Evolutionary conservation across 2,888 invertebrate species (phyloP), one percentile per base, ranked within the genome.

Genomic region (Rhagophthalmus giganteus): DNA sequence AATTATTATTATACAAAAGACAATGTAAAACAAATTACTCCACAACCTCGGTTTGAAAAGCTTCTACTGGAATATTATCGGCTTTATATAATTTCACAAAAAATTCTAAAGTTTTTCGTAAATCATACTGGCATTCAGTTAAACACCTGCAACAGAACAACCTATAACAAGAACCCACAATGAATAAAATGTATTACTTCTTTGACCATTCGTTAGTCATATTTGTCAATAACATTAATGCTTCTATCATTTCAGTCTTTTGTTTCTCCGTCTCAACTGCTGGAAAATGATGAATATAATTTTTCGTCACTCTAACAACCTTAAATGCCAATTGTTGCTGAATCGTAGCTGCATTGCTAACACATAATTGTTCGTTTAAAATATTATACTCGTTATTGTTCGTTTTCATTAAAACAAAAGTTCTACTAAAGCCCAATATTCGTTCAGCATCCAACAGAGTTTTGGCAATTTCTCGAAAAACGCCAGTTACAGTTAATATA

Each of bases 311-410:
- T 34, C 58, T 60, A 2, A 61, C 42, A 9, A 62, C 38, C 45
- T 62, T 67, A 51, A 73, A 73, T n/a, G 65, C 62, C 10, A 55
- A 58, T 4, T 54, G 30, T 15, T 64, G 57, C 54, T 72, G 70
- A 20, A 42, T 24, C 2, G 64, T 62, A 1, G 72, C 59, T 8
- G 72, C 72, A 54, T 74, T 78, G 26, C 81, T 79, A 66, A 88
- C 78, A 64, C 81, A 80, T 7, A 86, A 61, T 75, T 84, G 79
- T 64, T 89, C 89, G 65, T 88, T 86, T 1, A 76, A 66, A 40
- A 90, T 85, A 55, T 80, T 80, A 67, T 83, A 86, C 44, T 83
- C 80, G 1, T 65, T 60, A 0, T 74, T 74, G 13, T 77, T 74
- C 2, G 66, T 65, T 0, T 76, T 72, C 2, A 72, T 64, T 9